These are phyloP conservation scores for Ceratotherium simum DNA, from an alignment of 2,113 vertebrate species.

Conservation along the genomic window DNA sequence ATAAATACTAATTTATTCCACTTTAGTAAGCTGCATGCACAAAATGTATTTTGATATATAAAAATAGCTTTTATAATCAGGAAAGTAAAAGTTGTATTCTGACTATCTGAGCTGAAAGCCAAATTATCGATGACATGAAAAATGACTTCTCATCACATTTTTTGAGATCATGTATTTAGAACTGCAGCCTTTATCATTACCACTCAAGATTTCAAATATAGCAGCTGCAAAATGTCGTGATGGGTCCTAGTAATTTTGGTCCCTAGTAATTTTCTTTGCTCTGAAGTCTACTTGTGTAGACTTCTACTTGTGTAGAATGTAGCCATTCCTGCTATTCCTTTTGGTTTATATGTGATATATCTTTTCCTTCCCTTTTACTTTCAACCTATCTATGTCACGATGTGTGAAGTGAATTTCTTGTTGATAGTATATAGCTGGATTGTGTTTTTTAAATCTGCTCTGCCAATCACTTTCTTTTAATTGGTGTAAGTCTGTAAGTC, in stretches of 20 bases:
- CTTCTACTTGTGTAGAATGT: no score
- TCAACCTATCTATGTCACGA: background rate
- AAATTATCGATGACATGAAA: background rate
- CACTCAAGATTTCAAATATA: background rate
- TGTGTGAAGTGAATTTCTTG: background rate
- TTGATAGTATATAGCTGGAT: background rate
- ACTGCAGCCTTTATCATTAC: background rate
- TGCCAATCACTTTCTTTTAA: background rate
- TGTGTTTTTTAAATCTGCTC: background rate
- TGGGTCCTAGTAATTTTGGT: background rate
- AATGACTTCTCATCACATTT: background rate
- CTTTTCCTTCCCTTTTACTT: background rate
- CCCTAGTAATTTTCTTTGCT: background rate
- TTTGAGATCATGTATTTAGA: background rate
- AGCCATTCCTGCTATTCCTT: background rate
- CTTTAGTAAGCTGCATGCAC: background rate
- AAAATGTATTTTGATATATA: background rate
- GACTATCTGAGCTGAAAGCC: background rate
- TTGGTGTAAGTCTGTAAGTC: background rate
- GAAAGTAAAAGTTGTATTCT: background rate
- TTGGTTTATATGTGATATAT: background rate
- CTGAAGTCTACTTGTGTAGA: background rate
- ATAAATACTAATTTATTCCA: background rate
- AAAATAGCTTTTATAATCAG: background rate
- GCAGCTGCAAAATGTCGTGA: background rate